Percentiles rank a stretch among this genome's conserved stretches.
Evolutionary conservation across 2,888 invertebrate genomes (phyloP).

Genomic region (Acrobeloides nanus): DNA sequence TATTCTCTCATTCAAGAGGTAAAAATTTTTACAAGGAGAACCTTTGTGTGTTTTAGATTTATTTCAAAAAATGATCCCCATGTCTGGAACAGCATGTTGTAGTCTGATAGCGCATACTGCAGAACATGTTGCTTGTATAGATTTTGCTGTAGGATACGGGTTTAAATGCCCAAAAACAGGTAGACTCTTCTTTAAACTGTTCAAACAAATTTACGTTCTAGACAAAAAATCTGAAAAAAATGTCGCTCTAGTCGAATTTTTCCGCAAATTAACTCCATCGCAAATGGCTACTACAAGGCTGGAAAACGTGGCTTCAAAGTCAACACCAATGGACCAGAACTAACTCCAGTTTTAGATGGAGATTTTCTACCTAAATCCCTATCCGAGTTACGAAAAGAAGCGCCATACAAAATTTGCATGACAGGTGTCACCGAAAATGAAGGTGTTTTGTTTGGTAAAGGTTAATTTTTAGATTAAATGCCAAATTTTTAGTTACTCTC

Average conservation of each 20-base stretch:
- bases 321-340: slow-evolving; percentile 16
- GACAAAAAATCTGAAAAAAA: slow-evolving; percentile 16
- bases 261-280: too few relatives aligned
- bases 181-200: too few relatives aligned
- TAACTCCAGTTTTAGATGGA: slow-evolving; percentile 18
- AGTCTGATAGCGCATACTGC: slow-evolving; percentile 19
- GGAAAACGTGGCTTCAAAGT: too few relatives aligned
- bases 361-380: slow-evolving; percentile 25
- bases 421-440: slow-evolving; percentile 25
- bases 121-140: slow-evolving; percentile 15
- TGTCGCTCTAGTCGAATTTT: slow-evolving; percentile 19
- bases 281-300: too few relatives aligned
- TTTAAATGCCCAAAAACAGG: too few relatives aligned
- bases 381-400: slow-evolving; percentile 17
- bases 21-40: too few relatives aligned
- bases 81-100: slow-evolving; percentile 20
- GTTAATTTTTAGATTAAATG: too few relatives aligned
- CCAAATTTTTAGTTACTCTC: too few relatives aligned
- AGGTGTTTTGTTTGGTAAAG: slow-evolving; percentile 15
- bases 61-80: slow-evolving; percentile 28
- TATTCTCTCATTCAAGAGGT: slow-evolving; percentile 35
- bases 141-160: slow-evolving; percentile 17
- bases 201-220: too few relatives aligned
- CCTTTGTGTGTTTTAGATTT: too few relatives aligned
- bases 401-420: slow-evolving; percentile 21